Evolutionary conservation across 1,140 invertebrate species (phyloP), one percentile per base, ranked within the genome.

Genomic region (Pseudoatta argentina): DNA sequence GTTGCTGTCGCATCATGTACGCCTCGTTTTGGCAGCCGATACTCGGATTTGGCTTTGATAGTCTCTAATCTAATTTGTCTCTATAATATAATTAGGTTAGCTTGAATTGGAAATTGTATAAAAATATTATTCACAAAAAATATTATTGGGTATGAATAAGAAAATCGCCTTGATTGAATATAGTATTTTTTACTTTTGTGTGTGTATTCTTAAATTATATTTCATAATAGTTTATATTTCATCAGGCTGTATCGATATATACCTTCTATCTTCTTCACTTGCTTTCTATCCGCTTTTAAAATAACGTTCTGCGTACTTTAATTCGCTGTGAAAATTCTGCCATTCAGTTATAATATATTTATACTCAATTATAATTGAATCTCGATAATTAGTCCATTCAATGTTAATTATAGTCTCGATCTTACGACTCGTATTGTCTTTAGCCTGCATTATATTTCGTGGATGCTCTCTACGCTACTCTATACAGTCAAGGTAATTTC

Each of bases 371-470:
- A 39, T 39, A 75, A 71, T 12, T 53, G 39, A 59, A 14, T 27
- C 21, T 51, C 21, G 39, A 69, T 48, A 48, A 67, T 67, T 67
- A 51, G 66, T 3, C 21, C 5, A 48, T 72, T 76, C 7, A 18
- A 39, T 77, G 57, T 21, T 44, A 57, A 81, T 81, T 57, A 34
- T 34, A 39, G 14, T 57, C 51, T 12, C 14, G 18, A 55, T 30
- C 3, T 3, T 61, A 51, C 12, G 21, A 69, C 55, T 81, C 78
- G 66, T 77, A 88, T 85, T 78, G 73, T 55, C 57, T 55, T 12
- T 69, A 39, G 18, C 55, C 27, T 39, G 59, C 59, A 18, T 86
- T 73, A 57, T 71, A 82, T 67, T 66, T 51, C 27, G 24, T 16
- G 55, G 7, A 27, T 39, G 30, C 1, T 88, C 71, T 73, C 10